Evolutionary conservation across 1,140 invertebrate genomes (phyloP).

Genomic region (Drosophila parvula): DNA sequence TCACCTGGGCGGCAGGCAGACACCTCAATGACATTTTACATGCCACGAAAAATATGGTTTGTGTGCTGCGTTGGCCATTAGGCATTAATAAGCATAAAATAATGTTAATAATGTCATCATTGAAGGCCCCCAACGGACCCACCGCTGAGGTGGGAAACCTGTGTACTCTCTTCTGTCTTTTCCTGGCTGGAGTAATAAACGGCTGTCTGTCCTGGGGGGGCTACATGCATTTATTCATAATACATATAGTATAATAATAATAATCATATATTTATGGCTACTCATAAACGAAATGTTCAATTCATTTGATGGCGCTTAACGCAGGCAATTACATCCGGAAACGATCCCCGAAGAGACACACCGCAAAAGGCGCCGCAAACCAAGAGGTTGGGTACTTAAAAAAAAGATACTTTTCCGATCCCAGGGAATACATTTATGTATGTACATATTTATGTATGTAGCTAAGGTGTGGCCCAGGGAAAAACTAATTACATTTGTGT

Average conservation of each 20-base stretch:
- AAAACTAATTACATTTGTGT: constrained; percentile 6
- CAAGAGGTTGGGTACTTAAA: neutral
- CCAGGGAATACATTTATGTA: neutral
- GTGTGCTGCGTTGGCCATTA: constrained; percentile 52
- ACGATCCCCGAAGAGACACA: neutral
- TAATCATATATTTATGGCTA: constrained; percentile 65
- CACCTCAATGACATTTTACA: constrained; percentile 77
- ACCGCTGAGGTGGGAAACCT: constrained; percentile 50
- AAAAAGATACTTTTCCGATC: neutral
- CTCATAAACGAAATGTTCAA: constrained; percentile 65
- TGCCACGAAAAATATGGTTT: constrained; percentile 51
- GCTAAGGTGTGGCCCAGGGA: neutral
- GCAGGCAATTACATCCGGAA: constrained; percentile 50
- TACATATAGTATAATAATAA: constrained; percentile 38
- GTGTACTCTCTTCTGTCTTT: neutral
- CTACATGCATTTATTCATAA: constrained; percentile 66
- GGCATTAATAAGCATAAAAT: constrained; percentile 76
- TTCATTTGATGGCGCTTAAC: constrained; percentile 51
- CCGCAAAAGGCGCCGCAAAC: constrained; percentile 35
- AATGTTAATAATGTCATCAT: constrained; percentile 82
- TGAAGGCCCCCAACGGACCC: constrained; percentile 35
- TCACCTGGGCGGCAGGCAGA: constrained; percentile 13
- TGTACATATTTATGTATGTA: neutral
- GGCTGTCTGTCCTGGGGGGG: constrained; percentile 15
- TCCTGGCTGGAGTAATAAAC: constrained; percentile 16